phyloP scores from a whole-genome alignment of 2,797 vertebrate genomes.

The Gymnoscopelus braueri region DNA sequence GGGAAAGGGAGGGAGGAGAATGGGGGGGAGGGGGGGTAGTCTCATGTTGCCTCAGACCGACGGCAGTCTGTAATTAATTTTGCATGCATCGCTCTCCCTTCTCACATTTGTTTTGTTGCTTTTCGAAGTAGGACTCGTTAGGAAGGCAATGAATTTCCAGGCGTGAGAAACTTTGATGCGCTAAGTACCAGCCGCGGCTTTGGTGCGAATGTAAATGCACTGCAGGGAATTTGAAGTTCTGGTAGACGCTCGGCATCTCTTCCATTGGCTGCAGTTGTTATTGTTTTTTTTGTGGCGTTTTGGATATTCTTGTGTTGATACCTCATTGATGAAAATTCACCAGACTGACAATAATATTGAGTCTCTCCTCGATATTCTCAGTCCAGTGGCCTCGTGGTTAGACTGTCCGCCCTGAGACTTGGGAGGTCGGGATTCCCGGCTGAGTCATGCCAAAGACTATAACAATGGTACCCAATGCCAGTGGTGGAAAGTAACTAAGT shows the following conservation, averaged over 20 bases:
- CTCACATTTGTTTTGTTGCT: constrained; percentile 66
- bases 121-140: constrained; percentile 66
- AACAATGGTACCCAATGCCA: not conserved
- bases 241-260: not conserved
- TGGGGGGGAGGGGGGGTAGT: constrained; percentile 20
- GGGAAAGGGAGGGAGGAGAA: constrained; percentile 17
- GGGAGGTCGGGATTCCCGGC: not conserved
- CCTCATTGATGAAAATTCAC: not conserved
- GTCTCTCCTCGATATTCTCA: not conserved
- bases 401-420: not conserved
- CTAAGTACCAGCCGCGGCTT: constrained; percentile 19
- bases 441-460: no score
- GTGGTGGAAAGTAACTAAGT: no score
- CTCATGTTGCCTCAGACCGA: constrained; percentile 65
- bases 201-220: constrained; percentile 32
- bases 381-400: no score
- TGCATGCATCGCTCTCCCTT: constrained; percentile 66
- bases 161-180: constrained; percentile 41
- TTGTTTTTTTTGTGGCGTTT: not conserved
- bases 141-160: constrained; percentile 60
- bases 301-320: constrained; percentile 2
- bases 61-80: constrained; percentile 77
- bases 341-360: not conserved
- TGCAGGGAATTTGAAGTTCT: not conserved
- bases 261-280: not conserved